These are phyloP conservation scores for Athalia circularis DNA, from an alignment of 2,888 invertebrate species.

Conservation along the genomic window DNA sequence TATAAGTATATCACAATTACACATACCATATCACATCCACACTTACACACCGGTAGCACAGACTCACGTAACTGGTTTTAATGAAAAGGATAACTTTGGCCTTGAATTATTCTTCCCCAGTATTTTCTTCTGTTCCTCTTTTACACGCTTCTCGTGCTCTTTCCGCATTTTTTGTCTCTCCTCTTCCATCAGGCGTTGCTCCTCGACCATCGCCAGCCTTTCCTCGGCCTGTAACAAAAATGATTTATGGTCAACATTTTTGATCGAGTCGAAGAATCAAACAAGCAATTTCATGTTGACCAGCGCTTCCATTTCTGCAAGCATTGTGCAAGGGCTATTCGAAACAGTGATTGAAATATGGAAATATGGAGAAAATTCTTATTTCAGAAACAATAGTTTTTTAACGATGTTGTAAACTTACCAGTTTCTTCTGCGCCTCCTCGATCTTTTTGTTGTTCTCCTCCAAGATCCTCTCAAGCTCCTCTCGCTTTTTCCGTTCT, in stretches of 20 bases:
- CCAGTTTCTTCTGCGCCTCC: slow-evolving; percentile 97
- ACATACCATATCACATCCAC: slow-evolving; percentile 49
- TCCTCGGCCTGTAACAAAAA: slow-evolving; percentile 89
- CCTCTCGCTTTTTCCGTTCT: slow-evolving; percentile 96
- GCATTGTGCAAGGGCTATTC: background rate
- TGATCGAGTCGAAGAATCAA: background rate
- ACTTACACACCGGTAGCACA: slow-evolving; percentile 48
- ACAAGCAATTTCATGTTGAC: background rate
- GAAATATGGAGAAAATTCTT: background rate
- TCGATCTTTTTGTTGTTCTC: slow-evolving; percentile 99
- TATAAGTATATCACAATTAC: slow-evolving; percentile 64
- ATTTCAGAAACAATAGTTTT: background rate
- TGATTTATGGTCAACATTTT: background rate
- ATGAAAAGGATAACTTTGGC: slow-evolving; percentile 94
- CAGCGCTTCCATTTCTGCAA: background rate
- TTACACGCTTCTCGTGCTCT: slow-evolving; percentile 93
- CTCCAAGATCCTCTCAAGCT: slow-evolving; percentile 96
- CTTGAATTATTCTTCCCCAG: slow-evolving; percentile 97
- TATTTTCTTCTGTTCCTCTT: slow-evolving; percentile 97
- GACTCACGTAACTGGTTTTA: slow-evolving; percentile 86
- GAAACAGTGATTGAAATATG: background rate
- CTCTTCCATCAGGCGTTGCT: slow-evolving; percentile 96
- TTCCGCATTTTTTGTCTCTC: slow-evolving; percentile 94
- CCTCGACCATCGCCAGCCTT: slow-evolving; percentile 96
- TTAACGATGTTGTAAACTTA: slow-evolving; percentile 74